Evolutionary conservation across 2,113 vertebrate species (phyloP), one percentile per base, ranked within the genome.

Genomic region (Colossoma macropomum): DNA sequence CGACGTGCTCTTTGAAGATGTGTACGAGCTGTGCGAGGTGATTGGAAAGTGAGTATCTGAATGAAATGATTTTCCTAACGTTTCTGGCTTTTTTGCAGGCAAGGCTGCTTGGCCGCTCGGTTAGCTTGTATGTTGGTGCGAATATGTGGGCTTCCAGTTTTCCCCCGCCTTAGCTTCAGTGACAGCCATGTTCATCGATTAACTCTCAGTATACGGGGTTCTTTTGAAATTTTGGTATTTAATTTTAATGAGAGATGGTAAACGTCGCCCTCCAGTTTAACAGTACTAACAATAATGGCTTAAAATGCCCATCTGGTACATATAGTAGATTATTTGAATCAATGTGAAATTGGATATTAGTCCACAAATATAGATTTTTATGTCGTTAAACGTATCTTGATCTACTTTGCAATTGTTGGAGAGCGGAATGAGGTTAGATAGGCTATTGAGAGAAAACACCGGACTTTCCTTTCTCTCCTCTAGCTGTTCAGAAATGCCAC

Each of bases 1-100:
- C 95, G 97, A 99, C 95, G 97, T 98, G 93, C 95, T 98, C 75
- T 98, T 99, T 91, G 97, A 98, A 92, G 97, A 99, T 95, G 97
- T 99, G 84, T 98, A 99, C 90, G 97, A 99, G 96, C 96, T 99
- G 80, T 99, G 97, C 89, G 97, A 98, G 95, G 97, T 99, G 94
- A 99, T 99, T 88, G 97, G 97, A 85, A 99, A 98, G 97, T 99
- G 92, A 99, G 97, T 98, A 75, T 32, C 30, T 16, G 8, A 19
- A 4, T 25, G 19, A 48, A 19, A 15, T 75, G 9, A 50, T 69
- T 17, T 19, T 17, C 1, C 13, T 17, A 8, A 17, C 3, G 17
- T 69, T 28, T n/a, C 38, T 66, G 63, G 17, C 6, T 19, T 28
- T 38, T 17, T 65, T 17, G 7, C 2, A 63, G 54, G 59, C 59